A percentile compares a stretch with the other conserved stretches of the same genome.
Conservation (phyloP, 1,140 invertebrate species). For the Drosophila rufa region DNA sequence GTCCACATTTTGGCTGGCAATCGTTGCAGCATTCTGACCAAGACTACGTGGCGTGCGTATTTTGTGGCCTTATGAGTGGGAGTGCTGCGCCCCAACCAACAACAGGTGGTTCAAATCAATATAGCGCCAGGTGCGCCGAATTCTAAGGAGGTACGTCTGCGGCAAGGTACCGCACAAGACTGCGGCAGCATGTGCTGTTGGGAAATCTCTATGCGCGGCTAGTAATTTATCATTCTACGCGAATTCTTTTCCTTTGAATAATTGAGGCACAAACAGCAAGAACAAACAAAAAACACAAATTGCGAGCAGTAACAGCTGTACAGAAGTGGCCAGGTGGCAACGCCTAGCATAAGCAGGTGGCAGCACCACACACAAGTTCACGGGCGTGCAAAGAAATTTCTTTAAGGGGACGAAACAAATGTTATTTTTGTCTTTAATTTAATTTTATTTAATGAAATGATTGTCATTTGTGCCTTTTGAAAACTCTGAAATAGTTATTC, state of each 20-base stretch:
- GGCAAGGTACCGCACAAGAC: conserved; percentile 18
- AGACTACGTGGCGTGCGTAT: conserved; percentile 35
- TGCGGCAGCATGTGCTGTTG: conserved; percentile 16
- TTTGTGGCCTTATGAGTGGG: conserved; percentile 21
- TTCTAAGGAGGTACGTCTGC: conserved; percentile 23
- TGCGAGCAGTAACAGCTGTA: conserved; percentile 27
- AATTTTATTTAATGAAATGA: too few species aligned
- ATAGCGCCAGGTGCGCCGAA: not conserved
- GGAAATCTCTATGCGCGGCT: not conserved
- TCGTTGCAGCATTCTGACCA: conserved; percentile 40
- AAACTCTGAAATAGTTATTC: too few species aligned
- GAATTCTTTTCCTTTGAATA: not conserved
- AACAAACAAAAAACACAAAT: conserved; percentile 2
- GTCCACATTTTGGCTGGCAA: conserved; percentile 51
- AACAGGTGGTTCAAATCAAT: conserved; percentile 66
- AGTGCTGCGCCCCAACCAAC: conserved; percentile 5
- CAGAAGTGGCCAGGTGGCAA: conserved; percentile 19
- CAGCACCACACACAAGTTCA: conserved; percentile 5
- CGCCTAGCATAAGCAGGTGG: conserved; percentile 12
- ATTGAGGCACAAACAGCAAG: not conserved
- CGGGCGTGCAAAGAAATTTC: not conserved
- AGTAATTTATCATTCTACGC: conserved; percentile 27
- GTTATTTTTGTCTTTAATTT: too few species aligned
- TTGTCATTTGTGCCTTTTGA: too few species aligned
- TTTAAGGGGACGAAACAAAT: too few species aligned